phyloP scores from a whole-genome alignment of 37 sponge, comb jelly and placozoan genomes.

The Beroe ovata region DNA sequence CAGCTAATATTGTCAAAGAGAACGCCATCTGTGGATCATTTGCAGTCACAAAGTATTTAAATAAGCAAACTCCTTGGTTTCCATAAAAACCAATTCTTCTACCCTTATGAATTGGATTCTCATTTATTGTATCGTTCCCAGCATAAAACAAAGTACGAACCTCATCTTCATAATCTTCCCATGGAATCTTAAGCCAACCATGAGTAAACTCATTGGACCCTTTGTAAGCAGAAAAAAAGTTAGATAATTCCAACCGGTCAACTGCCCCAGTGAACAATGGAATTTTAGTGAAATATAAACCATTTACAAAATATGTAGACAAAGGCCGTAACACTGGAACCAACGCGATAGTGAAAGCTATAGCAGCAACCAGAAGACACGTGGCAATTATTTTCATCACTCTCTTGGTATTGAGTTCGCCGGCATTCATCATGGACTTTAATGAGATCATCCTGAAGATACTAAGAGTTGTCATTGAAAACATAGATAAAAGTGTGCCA shows the following conservation, averaged over 20 bases:
- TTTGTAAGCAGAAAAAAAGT: no score
- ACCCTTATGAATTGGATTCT: no score
- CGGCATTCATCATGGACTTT: neutral
- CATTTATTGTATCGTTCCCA: no score
- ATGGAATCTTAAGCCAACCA: no score
- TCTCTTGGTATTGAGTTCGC: neutral
- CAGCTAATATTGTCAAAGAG: neutral
- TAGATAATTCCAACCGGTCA: no score
- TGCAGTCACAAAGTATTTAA: slow-evolving; percentile 44
- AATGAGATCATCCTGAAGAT: slow-evolving; percentile 27
- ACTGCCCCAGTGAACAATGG: no score
- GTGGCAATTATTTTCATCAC: neutral
- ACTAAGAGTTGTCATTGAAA: slow-evolving; percentile 41
- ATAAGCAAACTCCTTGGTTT: slow-evolving; percentile 46
- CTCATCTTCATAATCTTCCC: no score
- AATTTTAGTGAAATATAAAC: no score
- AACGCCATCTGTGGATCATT: slow-evolving; percentile 15
- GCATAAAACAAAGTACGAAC: no score
- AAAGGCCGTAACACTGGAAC: neutral
- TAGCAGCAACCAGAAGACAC: neutral
- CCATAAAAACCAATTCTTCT: slow-evolving; percentile 37
- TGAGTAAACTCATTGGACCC: no score
- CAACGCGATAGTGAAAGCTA: neutral
- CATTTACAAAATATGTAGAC: slow-evolving; percentile 42
- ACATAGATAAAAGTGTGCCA: slow-evolving; percentile 24